A percentile compares a stretch with the other conserved stretches of the same genome.
These are phyloP conservation scores for Acleris cristana DNA, from an alignment of 2,888 invertebrate genomes.

Conservation along the genomic window DNA sequence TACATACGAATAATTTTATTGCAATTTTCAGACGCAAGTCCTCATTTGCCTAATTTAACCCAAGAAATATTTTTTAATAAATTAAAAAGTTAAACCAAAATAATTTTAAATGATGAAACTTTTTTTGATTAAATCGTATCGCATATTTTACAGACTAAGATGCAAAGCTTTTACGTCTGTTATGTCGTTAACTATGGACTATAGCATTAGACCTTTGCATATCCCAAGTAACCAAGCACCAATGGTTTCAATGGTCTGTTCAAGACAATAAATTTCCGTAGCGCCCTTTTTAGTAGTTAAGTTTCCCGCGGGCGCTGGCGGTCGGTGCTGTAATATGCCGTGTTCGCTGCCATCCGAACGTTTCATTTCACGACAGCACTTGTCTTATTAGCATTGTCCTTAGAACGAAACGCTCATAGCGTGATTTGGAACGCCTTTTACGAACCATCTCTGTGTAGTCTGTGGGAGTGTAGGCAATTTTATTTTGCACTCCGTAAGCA, in stretches of 20 bases:
- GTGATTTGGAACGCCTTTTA: conserved; percentile 74
- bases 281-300: conserved; percentile 40
- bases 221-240: conserved; percentile 10
- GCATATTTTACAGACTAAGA: no score
- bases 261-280: conserved; percentile 40
- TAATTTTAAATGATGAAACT: no score
- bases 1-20: no score
- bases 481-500: conserved; percentile 35
- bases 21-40: no score
- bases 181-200: not conserved
- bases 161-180: no score
- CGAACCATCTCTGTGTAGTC: conserved; percentile 51
- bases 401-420: conserved; percentile 62
- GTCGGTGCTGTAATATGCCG: conserved; percentile 48
- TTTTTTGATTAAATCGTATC: no score
- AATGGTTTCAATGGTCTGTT: conserved; percentile 34
- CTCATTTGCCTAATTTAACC: no score
- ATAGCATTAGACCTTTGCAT: not conserved
- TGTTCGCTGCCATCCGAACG: conserved; percentile 69
- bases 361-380: conserved; percentile 62
- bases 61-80: no score
- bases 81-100: no score
- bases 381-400: conserved; percentile 75
- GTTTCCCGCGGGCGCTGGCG: conserved; percentile 30
- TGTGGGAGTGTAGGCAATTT: conserved; percentile 45